Conservation (phyloP, 1,140 invertebrate genomes). For the Tenebrio molitor region DNA sequence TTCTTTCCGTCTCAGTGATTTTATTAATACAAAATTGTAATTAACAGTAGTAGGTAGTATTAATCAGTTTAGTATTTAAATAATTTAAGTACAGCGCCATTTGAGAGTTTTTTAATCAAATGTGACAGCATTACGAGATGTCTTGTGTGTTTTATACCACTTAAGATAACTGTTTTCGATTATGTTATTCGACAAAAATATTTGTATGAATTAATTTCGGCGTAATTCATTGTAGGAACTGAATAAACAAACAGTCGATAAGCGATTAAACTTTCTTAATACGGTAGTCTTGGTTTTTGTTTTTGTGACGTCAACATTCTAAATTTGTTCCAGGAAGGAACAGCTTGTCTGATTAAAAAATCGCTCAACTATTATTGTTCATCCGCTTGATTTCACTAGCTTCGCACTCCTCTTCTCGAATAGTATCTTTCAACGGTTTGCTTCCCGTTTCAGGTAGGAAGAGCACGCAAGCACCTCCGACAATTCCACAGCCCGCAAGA, state of each 20-base stretch:
- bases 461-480: constrained; percentile 74
- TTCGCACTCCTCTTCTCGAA: constrained; percentile 56
- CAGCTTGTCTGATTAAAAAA: not conserved
- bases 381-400: constrained; percentile 46
- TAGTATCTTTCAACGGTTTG: constrained; percentile 60
- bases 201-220: not conserved
- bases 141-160: not conserved
- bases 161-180: not conserved
- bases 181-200: not conserved
- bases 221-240: not conserved
- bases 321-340: not conserved
- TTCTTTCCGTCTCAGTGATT: not conserved
- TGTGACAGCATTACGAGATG: not conserved
- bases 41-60: not conserved
- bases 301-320: not conserved
- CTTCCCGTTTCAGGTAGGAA: constrained; percentile 72
- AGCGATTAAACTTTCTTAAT: too few species aligned
- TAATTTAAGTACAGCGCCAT: constrained; percentile 28
- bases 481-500: constrained; percentile 72
- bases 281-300: not conserved
- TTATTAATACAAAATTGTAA: not conserved
- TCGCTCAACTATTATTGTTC: constrained; percentile 54
- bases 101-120: constrained; percentile 34
- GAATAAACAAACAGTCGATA: constrained; percentile 6
- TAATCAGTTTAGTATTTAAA: too few species aligned